Evolutionary conservation across 2,113 vertebrate species (phyloP), one percentile per base, ranked within the genome.

Genomic region (Petroica traversi): DNA sequence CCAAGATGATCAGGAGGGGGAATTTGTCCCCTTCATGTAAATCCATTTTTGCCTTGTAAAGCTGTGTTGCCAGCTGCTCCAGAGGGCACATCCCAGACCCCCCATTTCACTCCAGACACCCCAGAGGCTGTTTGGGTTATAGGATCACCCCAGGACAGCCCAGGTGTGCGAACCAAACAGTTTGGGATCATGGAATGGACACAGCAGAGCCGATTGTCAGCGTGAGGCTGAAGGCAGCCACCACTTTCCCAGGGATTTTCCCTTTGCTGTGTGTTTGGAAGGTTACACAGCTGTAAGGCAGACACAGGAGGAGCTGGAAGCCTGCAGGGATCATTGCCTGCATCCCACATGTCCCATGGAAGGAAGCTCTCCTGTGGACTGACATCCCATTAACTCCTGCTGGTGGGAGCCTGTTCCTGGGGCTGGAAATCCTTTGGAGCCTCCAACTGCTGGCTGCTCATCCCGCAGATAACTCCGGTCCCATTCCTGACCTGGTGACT

Each of bases 231-330:
- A 89, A 85, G 71, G 81, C 86, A 89, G 81, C 81, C 14, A 24
- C 76, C 71, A 6, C 81, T 95, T 96, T 97, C 95, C 96, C 95
- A 96, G 74, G 62, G 93, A 90, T 68, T 26, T 48, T 76, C 43
- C 85, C 82, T 96, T 94, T 95, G 93, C 94, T 92, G 78, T 63
- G 84, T 49, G 71, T 88, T 58, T 43, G 85, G 71, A 63, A 95
- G 95, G 94, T 95, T 19, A 85, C 85, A 17, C 95, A 97, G 95
- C 96, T 96, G 96, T 48, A 58, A 73, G 85, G 25, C 63, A 73
- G 84, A 6, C 87, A 33, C 73, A 62, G 89, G 73, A 85, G 89
- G 92, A 67, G 88, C 79, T 77, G 91, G 74, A 59, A 88, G 66
- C 94, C 94, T 83, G 94, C 84, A 58, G 92, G 85, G 91, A 82